Evolutionary conservation across 2,797 vertebrate genomes (phyloP).

Genomic region (Coregonus sp.): DNA sequence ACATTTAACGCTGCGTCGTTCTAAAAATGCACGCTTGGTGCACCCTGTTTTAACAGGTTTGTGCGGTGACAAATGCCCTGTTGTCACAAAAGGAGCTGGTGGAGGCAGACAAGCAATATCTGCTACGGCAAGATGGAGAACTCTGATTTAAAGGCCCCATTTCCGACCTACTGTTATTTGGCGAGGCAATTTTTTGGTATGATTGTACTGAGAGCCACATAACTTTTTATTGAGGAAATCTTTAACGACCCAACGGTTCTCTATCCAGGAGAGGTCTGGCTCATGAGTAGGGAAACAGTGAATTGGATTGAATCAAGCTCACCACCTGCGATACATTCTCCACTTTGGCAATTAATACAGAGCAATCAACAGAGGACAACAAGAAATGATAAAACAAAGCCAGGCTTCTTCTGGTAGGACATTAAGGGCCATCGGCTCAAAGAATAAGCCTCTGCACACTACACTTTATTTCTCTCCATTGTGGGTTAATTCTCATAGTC

Average conservation of each 20-base stretch:
- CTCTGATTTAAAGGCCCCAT: conserved; percentile 16
- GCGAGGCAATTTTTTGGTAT: conserved; percentile 18
- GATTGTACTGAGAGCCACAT: conserved; percentile 12
- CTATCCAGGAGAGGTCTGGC: background rate
- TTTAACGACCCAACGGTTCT: conserved; percentile 2
- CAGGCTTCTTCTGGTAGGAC: background rate
- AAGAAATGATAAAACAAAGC: background rate
- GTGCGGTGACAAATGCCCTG: conserved; percentile 37
- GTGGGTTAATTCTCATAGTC: conserved; percentile 45
- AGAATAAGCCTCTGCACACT: background rate
- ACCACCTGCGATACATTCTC: background rate
- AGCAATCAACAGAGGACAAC: background rate
- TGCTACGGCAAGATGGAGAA: conserved; percentile 14
- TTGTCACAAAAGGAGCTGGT: conserved; percentile 22
- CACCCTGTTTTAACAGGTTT: conserved; percentile 46
- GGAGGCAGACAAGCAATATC: conserved; percentile 38
- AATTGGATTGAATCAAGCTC: background rate
- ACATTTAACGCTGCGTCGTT: conserved; percentile 50
- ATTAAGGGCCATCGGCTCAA: background rate
- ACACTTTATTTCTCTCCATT: conserved; percentile 9
- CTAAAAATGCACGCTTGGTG: conserved; percentile 43
- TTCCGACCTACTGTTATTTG: conserved; percentile 16
- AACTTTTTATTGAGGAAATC: conserved; percentile 27
- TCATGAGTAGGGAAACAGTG: background rate
- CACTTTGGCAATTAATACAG: background rate